Evolutionary conservation across 37 sponge, comb jelly and placozoan genomes (phyloP).

Genomic region (Haliclona indistincta): DNA sequence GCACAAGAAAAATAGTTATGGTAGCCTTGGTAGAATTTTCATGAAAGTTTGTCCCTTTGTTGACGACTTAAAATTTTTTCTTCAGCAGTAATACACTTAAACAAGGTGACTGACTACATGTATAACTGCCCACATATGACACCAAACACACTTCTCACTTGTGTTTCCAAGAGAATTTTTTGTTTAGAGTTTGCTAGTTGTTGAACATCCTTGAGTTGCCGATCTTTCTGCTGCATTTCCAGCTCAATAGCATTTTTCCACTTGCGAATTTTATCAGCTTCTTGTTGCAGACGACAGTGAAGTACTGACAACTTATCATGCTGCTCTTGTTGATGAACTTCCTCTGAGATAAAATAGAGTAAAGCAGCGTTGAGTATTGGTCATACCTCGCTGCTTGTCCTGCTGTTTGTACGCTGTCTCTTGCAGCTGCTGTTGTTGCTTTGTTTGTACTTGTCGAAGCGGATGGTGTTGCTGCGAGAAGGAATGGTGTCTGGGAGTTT

Average conservation of each 20-base stretch:
- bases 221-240: constrained; percentile 83
- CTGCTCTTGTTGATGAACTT: constrained; percentile 7
- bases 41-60: too few relatives aligned
- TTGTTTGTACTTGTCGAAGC: too few relatives aligned
- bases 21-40: too few relatives aligned
- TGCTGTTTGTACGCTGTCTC: background rate
- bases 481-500: too few relatives aligned
- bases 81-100: too few relatives aligned
- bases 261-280: constrained; percentile 93
- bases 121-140: background rate
- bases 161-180: constrained; percentile 48
- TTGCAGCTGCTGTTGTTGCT: background rate
- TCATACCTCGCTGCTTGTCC: background rate
- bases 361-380: background rate
- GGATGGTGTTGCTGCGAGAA: too few relatives aligned
- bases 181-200: constrained; percentile 39
- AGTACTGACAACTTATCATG: constrained; percentile 61
- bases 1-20: too few relatives aligned
- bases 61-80: too few relatives aligned
- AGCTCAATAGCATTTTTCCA: constrained; percentile 90
- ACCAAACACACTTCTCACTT: constrained; percentile 27
- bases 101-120: background rate
- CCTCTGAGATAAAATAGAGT: background rate
- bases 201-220: constrained; percentile 42
- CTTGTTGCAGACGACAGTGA: constrained; percentile 79